Base-by-base conservation (phyloP, 2,888 invertebrate genomes). In the Andrena haemorrhoa region DNA sequence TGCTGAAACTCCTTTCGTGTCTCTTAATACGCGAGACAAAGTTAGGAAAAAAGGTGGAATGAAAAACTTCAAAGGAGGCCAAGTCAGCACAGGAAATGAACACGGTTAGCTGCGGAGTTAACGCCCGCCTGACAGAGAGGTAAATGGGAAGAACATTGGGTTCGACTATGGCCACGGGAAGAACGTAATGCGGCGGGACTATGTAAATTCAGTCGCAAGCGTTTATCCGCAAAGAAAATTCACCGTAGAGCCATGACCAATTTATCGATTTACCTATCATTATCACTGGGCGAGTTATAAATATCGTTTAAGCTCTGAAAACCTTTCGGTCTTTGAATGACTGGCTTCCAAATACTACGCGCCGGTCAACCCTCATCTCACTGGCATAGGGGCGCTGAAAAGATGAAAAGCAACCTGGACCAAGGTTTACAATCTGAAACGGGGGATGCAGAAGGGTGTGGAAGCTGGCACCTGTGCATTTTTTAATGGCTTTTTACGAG, bases 401-500 rank as follows among this genome's bases (percentile, higher is more conserved):
- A 72, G 72, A 79, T 86, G 79, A 86, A 86, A 83, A 73, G 70
- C 82, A 23, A 31, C 64, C 23, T 8, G 8, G 56, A 83, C 72
- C 33, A 10, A 58, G 73, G 81, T 79, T 72, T 66, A 65, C 53
- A 66, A 69, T 47, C 35, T 64, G 74, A 72, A 76, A 70, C 31
- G 51, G 60, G 60, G 4, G 29, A 31, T 23, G 26, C 12, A 31
- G 61, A 51, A 63, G 66, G 73, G 51, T 66, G 73, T 53, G 64
- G 82, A 79, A 78, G 69, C 49, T 75, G 70, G 64, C 74, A 77
- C 75, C 72, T 83, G 65, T 77, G 80, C 79, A 85, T 88, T 86
- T 88, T 88, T 88, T 79, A 86, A 85, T 85, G 76, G 61, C 71
- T 74, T 79, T 84, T 84, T 79, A 82, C 74, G 64, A 71, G 61